Base-by-base conservation (phyloP, 2,888 invertebrate genomes). In the Drosophila barbarae region DNA sequence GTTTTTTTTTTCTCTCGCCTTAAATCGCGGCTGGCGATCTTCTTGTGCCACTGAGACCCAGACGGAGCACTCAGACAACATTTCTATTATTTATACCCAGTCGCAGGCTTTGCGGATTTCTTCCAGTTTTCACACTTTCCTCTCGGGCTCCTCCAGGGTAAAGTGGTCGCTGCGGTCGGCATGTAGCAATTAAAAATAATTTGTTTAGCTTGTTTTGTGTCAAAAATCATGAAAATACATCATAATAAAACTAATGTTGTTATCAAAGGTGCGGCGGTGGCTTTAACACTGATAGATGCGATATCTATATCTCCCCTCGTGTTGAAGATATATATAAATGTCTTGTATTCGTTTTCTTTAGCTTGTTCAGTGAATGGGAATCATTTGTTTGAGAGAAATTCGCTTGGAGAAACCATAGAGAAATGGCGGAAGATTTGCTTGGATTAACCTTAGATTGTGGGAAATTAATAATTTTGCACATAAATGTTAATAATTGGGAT, bases 171-270 rank as follows among this genome's bases (percentile, higher is more conserved):
- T 56, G 66, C 56, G 67, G 18, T 54, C 30, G 46, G 70, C 70
- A 69, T 84, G 85, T 83, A 77, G 71, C 83, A 81, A 81, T 85
- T 81, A 85, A 81, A 81, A 83, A 79, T 81, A 81, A 81, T 82
- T 84, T 81, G 83, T 79, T 77, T 82, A 66, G 57, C 80, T 76
- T 81, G 81, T 84, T 72, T 77, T 59, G 54, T 75, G 79, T 84
- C 84, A 77, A 73, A 79, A 84, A 71, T 61, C 63, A 68, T 71
- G 71, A 74, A 84, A 78, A 81, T 72, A 78, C 82, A 84, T 81
- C 59, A 70, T 65, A 56, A 63, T 42, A 63, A 55, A 74, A 60
- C 68, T 81, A 77, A 75, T 73, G 71, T 59, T 75, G 56, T 74
- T 74, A 60, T 66, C 71, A 57, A 73, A 79, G 69, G 63, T 71